Percentiles rank a stretch among this genome's conserved stretches.
Evolutionary conservation across 35 echinoderm and acorn worm species (phyloP).

Genomic region (Heliocidaris erythrogramma): DNA sequence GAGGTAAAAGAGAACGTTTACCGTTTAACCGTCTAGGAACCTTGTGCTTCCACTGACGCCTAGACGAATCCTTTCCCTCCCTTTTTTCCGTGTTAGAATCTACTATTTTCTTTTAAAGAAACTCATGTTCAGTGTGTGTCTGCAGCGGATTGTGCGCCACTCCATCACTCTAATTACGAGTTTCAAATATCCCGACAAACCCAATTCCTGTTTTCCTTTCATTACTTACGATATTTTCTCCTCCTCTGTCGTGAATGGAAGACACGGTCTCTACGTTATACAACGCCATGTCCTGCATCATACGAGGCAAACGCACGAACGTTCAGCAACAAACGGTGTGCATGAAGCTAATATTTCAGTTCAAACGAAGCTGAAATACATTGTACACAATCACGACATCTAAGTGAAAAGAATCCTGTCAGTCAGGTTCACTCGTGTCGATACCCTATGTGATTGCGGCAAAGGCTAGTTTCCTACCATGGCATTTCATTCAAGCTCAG

Average conservation of each 20-base stretch:
- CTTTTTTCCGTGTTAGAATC: background rate
- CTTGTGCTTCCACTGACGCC: background rate
- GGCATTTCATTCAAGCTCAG: background rate
- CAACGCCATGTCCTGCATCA: background rate
- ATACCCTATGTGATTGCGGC: background rate
- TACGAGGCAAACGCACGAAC: background rate
- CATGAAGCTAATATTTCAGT: background rate
- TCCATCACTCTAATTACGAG: conserved; percentile 51
- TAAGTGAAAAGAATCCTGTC: background rate
- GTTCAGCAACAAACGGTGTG: background rate
- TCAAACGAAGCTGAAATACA: conserved; percentile 11
- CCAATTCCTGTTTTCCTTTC: conserved; percentile 50
- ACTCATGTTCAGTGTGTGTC: conserved; percentile 26
- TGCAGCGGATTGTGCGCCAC: background rate
- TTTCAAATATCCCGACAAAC: conserved; percentile 44
- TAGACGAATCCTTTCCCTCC: background rate
- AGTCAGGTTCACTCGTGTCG: background rate
- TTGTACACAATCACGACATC: conserved; percentile 16
- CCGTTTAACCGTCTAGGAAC: background rate
- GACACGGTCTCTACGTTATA: background rate
- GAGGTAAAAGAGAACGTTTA: background rate
- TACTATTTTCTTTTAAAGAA: background rate
- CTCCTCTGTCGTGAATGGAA: background rate
- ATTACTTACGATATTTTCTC: conserved; percentile 47
- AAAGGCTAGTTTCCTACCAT: background rate